Conservation (phyloP, 2,113 vertebrate genomes). For the Melanerpes aurifrons region DNA sequence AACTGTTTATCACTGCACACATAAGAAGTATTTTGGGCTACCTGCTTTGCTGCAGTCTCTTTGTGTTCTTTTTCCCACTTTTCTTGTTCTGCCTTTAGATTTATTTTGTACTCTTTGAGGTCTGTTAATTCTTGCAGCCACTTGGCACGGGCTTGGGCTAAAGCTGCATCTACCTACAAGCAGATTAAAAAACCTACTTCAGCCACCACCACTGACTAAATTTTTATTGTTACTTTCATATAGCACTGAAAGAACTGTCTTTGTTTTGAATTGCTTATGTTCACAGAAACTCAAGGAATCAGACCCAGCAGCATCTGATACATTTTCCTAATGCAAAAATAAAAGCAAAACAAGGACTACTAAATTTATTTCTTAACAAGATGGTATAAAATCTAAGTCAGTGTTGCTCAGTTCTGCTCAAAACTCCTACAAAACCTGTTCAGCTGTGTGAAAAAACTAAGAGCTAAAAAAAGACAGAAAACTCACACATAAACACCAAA, state of each 20-base stretch:
- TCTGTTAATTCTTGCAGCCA: constrained; percentile 89
- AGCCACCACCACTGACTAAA: not conserved
- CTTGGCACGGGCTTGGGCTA: constrained; percentile 82
- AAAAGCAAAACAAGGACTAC: not conserved
- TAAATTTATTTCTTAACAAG: not conserved
- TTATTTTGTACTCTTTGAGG: constrained; percentile 85
- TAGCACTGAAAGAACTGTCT: not conserved
- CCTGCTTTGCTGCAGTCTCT: constrained; percentile 74
- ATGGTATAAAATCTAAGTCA: not conserved
- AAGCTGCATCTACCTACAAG: constrained; percentile 86
- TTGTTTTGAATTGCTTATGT: not conserved
- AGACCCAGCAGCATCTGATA: not conserved
- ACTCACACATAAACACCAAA: too few species aligned
- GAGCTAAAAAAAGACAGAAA: not conserved
- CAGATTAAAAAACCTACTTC: not conserved
- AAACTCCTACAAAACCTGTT: not conserved
- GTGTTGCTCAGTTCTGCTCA: not conserved
- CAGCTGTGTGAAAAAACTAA: not conserved
- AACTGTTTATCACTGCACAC: not conserved
- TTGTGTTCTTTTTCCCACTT: constrained; percentile 84
- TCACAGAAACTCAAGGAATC: not conserved
- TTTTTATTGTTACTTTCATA: not conserved
- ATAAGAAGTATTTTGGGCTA: constrained; percentile 21
- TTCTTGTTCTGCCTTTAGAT: constrained; percentile 79
- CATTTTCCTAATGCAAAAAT: not conserved